Evolutionary conservation across 2,888 invertebrate genomes (phyloP), one percentile per base, ranked within the genome.

Genomic region (Dicranocentrus wangi): DNA sequence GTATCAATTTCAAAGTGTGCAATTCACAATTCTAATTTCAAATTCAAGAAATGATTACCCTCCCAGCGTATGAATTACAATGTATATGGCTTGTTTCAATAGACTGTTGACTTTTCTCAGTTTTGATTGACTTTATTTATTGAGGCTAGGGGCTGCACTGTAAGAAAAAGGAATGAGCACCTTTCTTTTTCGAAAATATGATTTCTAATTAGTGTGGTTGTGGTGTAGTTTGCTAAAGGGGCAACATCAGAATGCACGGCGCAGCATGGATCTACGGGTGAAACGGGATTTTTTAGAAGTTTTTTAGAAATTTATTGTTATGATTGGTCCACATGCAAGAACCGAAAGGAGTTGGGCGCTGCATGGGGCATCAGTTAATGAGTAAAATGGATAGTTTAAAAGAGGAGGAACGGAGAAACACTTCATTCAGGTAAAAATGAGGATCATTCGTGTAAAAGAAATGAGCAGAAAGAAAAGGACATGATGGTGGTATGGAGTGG

Each of bases 1-100:
- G 32, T 73, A 73, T 73, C 73, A 73, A 73, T 73, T 73, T 73
- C 73, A 53, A 32, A 25, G 13, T 55, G 55, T n/a, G n/a, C n/a
- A n/a, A n/a, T n/a, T n/a, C n/a, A n/a, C 23, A 55, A 21, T 61
- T 61, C 61, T 32, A 32, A 32, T 32, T 61, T 17, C 17, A n/a
- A 55, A 61, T 61, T 61, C n/a, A 7, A 32, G 32, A 32, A 61
- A 10, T 32, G 32, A 27, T 32, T 32, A 61, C 32, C 32, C 7
- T 17, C 61, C 1, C 32, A 7, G 19, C 17, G n/a, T n/a, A 23
- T 55, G 7, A 55, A 55, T 25, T 55, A 61, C 72, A 61, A 72
- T 72, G 72, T 32, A 70, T 39, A 39, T 47, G 47, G n/a, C 5
- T 47, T 10, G 47, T 10, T 15, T 47, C 10, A 47, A 47, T 71